phyloP scores from a whole-genome alignment of 2,797 vertebrate species.

The Trematomus bernacchii region DNA sequence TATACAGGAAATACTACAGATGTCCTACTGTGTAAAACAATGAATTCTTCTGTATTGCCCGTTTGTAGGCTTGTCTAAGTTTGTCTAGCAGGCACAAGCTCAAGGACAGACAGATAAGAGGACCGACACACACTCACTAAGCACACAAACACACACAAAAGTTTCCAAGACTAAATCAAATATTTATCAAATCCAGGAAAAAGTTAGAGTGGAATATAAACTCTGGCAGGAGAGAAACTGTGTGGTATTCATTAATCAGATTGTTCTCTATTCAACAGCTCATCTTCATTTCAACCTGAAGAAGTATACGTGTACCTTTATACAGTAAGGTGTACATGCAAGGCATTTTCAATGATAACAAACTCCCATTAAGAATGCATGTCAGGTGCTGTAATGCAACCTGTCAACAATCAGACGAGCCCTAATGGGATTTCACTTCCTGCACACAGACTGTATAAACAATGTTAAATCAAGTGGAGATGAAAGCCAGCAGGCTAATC shows the following conservation, averaged over 20 bases:
- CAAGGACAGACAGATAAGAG: constrained; percentile 80
- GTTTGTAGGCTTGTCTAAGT: constrained; percentile 58
- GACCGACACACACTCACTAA: constrained; percentile 39
- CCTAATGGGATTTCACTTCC: constrained; percentile 59
- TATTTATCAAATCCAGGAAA: constrained; percentile 77
- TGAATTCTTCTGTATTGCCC: constrained; percentile 15
- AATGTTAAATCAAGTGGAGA: constrained; percentile 53
- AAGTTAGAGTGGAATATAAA: constrained; percentile 51
- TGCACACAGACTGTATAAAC: constrained; percentile 57
- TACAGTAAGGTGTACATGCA: background rate
- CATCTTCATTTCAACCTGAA: constrained; percentile 6
- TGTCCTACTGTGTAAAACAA: constrained; percentile 10
- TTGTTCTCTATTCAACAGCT: constrained; percentile 4
- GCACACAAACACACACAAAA: constrained; percentile 40
- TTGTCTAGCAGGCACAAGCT: constrained; percentile 64
- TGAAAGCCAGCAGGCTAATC: constrained; percentile 35
- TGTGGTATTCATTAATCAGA: constrained; percentile 31
- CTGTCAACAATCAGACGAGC: constrained; percentile 14
- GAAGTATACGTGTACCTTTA: background rate
- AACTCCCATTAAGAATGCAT: constrained; percentile 23
- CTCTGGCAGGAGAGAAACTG: constrained; percentile 8
- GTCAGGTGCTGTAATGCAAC: constrained; percentile 39
- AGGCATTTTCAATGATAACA: constrained; percentile 29
- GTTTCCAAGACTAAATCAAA: constrained; percentile 71
- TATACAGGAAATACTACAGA: constrained; percentile 6